phyloP scores from a whole-genome alignment of 1,140 invertebrate genomes.

The Tetragonula clypearis region DNA sequence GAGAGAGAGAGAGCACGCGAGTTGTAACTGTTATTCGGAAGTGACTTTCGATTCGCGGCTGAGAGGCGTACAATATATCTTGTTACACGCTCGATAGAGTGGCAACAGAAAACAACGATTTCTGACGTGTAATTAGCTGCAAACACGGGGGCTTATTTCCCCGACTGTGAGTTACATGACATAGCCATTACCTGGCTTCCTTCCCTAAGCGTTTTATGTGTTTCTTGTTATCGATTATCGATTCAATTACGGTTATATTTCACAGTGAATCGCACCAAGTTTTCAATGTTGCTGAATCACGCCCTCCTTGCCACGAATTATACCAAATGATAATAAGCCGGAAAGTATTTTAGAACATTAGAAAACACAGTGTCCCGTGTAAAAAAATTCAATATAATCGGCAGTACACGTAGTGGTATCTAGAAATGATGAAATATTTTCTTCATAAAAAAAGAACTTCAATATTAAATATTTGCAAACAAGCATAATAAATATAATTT shows the following conservation, averaged over 20 bases:
- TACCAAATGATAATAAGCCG: no score
- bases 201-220: not conserved
- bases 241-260: not conserved
- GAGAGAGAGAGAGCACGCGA: no score
- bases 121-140: not conserved
- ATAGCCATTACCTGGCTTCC: no score
- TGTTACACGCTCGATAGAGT: not conserved
- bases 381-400: no score
- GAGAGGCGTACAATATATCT: not conserved
- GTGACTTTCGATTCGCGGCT: not conserved
- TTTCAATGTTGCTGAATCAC: not conserved
- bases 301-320: no score
- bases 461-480: no score
- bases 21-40: not conserved
- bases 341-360: no score
- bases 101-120: not conserved
- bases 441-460: no score
- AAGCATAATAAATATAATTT: no score
- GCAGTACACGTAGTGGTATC: no score
- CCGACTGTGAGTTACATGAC: not conserved
- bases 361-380: no score
- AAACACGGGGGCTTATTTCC: not conserved
- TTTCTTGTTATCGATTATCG: not conserved
- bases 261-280: not conserved
- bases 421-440: no score